Evolutionary conservation across 2,888 invertebrate species (phyloP).

Genomic region (Nomada hirtipes): DNA sequence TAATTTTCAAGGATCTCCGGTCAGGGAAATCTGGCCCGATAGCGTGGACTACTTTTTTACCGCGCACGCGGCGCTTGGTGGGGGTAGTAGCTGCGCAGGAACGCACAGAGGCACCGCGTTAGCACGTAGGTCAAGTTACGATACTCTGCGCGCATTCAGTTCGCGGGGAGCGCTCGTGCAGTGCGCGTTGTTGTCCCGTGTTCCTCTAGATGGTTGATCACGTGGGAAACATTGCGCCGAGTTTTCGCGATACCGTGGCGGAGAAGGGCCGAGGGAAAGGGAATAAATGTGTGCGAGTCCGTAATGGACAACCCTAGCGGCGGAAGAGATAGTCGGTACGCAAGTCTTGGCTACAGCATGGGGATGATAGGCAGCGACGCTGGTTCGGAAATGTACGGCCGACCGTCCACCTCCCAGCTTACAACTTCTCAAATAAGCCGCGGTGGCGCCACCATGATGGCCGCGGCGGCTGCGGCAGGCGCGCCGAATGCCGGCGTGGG

Average conservation of each 20-base stretch:
- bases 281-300: slow-evolving; percentile 81
- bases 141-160: slow-evolving; percentile 79
- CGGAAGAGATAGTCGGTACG: slow-evolving; percentile 94
- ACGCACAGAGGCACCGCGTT: slow-evolving; percentile 77
- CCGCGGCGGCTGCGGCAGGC: slow-evolving; percentile 70
- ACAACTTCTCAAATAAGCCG: slow-evolving; percentile 80
- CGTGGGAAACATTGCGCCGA: slow-evolving; percentile 85
- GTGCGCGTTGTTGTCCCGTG: slow-evolving; percentile 78
- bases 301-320: slow-evolving; percentile 95
- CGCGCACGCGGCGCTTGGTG: slow-evolving; percentile 67
- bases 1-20: slow-evolving; percentile 31
- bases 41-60: slow-evolving; percentile 74
- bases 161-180: slow-evolving; percentile 80
- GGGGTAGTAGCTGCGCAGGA: slow-evolving; percentile 73
- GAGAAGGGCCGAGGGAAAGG: slow-evolving; percentile 84
- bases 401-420: slow-evolving; percentile 82
- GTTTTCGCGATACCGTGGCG: slow-evolving; percentile 79
- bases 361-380: slow-evolving; percentile 92
- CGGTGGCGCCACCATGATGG: slow-evolving; percentile 84
- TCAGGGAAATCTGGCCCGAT: not conserved
- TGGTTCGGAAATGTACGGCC: slow-evolving; percentile 90
- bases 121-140: slow-evolving; percentile 85
- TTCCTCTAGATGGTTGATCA: slow-evolving; percentile 79
- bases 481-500: slow-evolving; percentile 76
- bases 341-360: slow-evolving; percentile 93